A percentile compares a stretch with the other conserved stretches of the same genome.
Evolutionary conservation across 2,888 invertebrate genomes (phyloP).

Genomic region (Scrobipalpa atriplicella): DNA sequence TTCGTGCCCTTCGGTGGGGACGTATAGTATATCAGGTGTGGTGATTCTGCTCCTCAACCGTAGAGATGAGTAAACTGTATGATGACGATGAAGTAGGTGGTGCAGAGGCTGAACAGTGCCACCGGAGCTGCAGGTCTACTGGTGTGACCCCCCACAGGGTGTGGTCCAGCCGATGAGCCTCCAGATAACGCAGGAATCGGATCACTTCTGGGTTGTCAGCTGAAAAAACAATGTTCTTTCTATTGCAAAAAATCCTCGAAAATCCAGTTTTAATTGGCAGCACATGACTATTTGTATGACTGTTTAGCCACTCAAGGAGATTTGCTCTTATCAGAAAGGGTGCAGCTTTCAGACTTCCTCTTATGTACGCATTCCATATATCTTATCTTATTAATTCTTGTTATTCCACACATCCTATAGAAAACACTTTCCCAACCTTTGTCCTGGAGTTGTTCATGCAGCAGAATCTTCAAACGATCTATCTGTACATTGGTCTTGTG

Average conservation of each 20-base stretch:
- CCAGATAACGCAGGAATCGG: constrained; percentile 36
- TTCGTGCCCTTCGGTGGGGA: too few species aligned
- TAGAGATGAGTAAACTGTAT: constrained; percentile 11
- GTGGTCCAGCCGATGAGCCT: constrained; percentile 32
- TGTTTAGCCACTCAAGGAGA: too few species aligned
- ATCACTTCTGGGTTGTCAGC: constrained; percentile 18
- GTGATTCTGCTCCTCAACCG: background rate
- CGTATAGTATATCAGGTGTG: too few species aligned
- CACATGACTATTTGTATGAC: too few species aligned
- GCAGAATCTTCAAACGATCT: constrained; percentile 23
- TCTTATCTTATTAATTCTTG: too few species aligned
- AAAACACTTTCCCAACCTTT: background rate
- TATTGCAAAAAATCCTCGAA: too few species aligned
- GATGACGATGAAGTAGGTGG: constrained; percentile 31
- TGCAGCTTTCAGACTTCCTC: too few species aligned
- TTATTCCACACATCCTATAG: too few species aligned
- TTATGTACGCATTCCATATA: too few species aligned
- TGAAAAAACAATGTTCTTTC: background rate
- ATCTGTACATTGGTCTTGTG: constrained; percentile 28
- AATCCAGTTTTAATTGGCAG: too few species aligned
- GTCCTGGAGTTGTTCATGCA: constrained; percentile 26
- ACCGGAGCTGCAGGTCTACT: constrained; percentile 34
- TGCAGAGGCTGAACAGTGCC: constrained; percentile 34
- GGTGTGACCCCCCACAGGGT: constrained; percentile 37
- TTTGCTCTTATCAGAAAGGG: too few species aligned